Evolutionary conservation across 1,140 invertebrate genomes (phyloP).

Genomic region (Pogonomyrmex barbatus): DNA sequence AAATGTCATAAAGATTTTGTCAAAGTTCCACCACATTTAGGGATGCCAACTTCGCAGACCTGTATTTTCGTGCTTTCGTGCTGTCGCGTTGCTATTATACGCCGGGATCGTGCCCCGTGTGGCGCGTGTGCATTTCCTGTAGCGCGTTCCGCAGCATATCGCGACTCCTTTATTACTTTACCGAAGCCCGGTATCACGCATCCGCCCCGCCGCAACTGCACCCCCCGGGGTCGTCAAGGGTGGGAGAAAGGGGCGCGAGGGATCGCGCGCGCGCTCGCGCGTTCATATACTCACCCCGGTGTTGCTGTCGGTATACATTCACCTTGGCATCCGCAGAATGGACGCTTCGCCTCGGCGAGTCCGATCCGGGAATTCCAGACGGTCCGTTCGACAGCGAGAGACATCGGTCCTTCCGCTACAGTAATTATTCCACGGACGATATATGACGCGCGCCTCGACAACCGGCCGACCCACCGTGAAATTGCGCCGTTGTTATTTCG

Average conservation of each 20-base stretch:
- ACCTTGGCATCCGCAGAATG: slow-evolving; percentile 55
- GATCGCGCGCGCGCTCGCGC: neutral
- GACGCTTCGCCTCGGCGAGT: slow-evolving; percentile 43
- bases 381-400: slow-evolving; percentile 54
- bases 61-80: neutral
- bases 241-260: no score
- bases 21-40: no score
- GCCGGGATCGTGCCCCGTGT: neutral
- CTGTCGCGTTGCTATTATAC: slow-evolving; percentile 43
- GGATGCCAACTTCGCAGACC: no score
- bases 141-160: slow-evolving; percentile 50
- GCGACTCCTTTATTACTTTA: slow-evolving; percentile 59
- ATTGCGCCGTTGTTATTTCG: slow-evolving; percentile 68
- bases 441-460: slow-evolving; percentile 51
- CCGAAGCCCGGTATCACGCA: slow-evolving; percentile 6
- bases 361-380: slow-evolving; percentile 58
- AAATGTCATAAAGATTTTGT: no score
- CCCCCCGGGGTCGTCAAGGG: neutral
- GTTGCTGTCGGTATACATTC: slow-evolving; percentile 27
- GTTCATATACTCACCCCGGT: slow-evolving; percentile 26
- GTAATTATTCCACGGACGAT: slow-evolving; percentile 69
- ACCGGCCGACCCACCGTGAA: slow-evolving; percentile 36
- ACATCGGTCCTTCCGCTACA: slow-evolving; percentile 46
- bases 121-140: slow-evolving; percentile 41
- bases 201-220: slow-evolving; percentile 32